Percentiles rank a stretch among this genome's conserved stretches.
Conservation (phyloP, 1,140 invertebrate genomes). For the Meloidogyne hapla region DNA sequence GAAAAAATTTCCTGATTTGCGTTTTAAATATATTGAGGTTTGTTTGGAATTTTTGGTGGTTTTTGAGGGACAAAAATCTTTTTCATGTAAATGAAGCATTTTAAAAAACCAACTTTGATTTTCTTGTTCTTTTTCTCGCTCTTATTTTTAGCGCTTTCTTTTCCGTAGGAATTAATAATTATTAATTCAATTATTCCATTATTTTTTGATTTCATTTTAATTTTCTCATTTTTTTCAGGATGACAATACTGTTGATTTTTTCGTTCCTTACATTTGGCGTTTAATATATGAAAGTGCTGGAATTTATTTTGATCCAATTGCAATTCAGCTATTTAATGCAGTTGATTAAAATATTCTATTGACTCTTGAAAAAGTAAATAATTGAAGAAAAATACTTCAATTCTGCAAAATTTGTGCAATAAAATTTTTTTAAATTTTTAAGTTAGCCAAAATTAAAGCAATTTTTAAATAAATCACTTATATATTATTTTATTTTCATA, state of each 20-base stretch:
- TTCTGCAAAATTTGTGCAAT: neutral
- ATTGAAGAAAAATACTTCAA: neutral
- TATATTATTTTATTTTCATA: neutral
- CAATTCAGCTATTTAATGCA: conserved; percentile 43
- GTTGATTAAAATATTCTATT: conserved; percentile 1
- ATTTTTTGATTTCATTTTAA: neutral
- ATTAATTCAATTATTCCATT: too few species aligned
- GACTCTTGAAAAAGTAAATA: neutral
- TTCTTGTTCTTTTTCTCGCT: neutral
- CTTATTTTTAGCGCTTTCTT: too few species aligned
- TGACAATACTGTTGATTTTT: conserved; percentile 96
- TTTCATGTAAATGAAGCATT: too few species aligned
- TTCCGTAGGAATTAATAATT: too few species aligned
- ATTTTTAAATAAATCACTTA: neutral
- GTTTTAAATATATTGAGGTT: conserved; percentile 92
- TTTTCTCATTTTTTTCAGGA: conserved; percentile 68
- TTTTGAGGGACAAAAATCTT: neutral
- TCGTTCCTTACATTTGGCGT: conserved; percentile 97
- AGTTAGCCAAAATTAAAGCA: too few species aligned
- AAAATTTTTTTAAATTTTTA: neutral
- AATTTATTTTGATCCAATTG: conserved; percentile 73
- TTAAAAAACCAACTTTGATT: neutral
- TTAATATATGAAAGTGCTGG: conserved; percentile 78
- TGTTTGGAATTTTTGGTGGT: neutral
- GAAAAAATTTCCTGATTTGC: conserved; percentile 88